phyloP scores from a whole-genome alignment of 1,140 invertebrate species.

The Babylonia areolata region DNA sequence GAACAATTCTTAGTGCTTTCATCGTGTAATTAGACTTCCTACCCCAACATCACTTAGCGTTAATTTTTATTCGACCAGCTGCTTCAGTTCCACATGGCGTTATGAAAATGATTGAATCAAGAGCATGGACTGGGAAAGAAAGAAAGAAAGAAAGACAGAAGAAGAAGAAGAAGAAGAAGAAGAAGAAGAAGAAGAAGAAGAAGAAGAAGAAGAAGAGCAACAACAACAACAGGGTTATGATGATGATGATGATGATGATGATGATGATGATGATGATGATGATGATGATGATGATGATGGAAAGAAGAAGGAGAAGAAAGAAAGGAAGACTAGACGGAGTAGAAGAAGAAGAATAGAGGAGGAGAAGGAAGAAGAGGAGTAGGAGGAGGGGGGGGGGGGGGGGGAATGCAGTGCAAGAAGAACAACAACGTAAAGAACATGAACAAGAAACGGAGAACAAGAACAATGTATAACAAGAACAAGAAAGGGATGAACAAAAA shows the following conservation, averaged over 20 bases:
- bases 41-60: too few relatives aligned
- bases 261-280: too few relatives aligned
- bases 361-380: background rate
- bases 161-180: background rate
- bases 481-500: background rate
- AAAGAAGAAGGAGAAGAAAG: slow-evolving; percentile 2
- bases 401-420: background rate
- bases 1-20: too few relatives aligned
- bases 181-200: slow-evolving; percentile 5
- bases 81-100: too few relatives aligned
- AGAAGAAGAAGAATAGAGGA: background rate
- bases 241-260: too few relatives aligned
- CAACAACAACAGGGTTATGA: too few relatives aligned
- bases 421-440: background rate
- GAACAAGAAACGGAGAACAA: background rate
- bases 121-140: too few relatives aligned
- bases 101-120: too few relatives aligned
- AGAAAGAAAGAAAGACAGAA: too few relatives aligned
- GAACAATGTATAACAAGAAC: background rate
- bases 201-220: slow-evolving; percentile 4
- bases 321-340: background rate
- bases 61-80: too few relatives aligned
- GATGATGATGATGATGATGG: background rate
- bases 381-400: background rate
- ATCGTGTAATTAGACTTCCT: too few relatives aligned